phyloP scores from a whole-genome alignment of 2,113 vertebrate genomes.

The Pluvianellus socialis region DNA sequence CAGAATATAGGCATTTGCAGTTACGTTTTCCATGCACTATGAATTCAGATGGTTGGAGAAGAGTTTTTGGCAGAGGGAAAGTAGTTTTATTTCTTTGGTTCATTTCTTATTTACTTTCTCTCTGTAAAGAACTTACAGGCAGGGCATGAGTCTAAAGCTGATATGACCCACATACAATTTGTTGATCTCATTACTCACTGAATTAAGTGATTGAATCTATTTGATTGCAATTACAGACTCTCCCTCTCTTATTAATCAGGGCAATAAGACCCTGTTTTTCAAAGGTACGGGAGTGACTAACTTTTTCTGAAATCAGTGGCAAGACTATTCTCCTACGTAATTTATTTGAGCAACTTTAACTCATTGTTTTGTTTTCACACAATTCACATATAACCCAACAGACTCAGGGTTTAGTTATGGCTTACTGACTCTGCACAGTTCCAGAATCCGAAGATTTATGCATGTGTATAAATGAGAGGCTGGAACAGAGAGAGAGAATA shows the following conservation, averaged over 20 bases:
- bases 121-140: background rate
- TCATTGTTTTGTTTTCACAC: background rate
- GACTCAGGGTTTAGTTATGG: background rate
- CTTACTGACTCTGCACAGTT: background rate
- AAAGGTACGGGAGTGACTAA: background rate
- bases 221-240: conserved; percentile 62
- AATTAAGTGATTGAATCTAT: conserved; percentile 46
- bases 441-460: background rate
- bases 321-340: background rate
- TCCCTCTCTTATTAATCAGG: conserved; percentile 35
- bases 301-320: conserved; percentile 7
- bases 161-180: conserved; percentile 37
- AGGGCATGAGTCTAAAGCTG: background rate
- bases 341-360: background rate
- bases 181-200: conserved; percentile 48
- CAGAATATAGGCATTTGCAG: background rate
- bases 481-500: background rate
- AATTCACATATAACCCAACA: background rate
- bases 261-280: conserved; percentile 33
- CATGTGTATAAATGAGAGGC: background rate
- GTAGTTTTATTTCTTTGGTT: background rate
- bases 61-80: background rate
- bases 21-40: background rate
- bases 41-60: background rate
- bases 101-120: background rate